Conservation (phyloP, 2,888 invertebrate genomes). For the Xylota sylvarum region DNA sequence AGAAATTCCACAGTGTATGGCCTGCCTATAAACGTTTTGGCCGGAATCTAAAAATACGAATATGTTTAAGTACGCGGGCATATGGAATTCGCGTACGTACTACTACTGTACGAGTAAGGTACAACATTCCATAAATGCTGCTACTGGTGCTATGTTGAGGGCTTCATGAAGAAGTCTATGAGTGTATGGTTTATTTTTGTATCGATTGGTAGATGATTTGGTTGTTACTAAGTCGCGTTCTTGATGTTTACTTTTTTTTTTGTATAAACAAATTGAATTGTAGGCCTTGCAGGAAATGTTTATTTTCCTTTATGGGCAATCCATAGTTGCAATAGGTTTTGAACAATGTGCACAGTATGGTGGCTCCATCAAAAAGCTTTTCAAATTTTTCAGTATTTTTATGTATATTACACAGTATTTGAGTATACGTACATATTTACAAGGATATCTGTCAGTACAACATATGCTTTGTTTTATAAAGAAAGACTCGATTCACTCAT, state of each 20-base stretch:
- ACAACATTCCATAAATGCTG: constrained; percentile 60
- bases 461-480: too few species aligned
- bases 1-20: constrained; percentile 40
- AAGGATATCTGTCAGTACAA: too few species aligned
- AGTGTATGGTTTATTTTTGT: constrained; percentile 52
- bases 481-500: too few species aligned
- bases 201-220: constrained; percentile 12
- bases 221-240: constrained; percentile 24
- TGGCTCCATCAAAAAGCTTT: too few species aligned
- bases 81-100: constrained; percentile 15
- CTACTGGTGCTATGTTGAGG: constrained; percentile 33
- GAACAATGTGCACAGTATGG: not conserved
- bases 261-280: constrained; percentile 12
- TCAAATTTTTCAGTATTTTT: too few species aligned
- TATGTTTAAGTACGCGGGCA: constrained; percentile 32
- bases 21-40: constrained; percentile 58
- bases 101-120: not conserved
- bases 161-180: constrained; percentile 30
- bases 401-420: too few species aligned
- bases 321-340: not conserved
- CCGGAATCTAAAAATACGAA: constrained; percentile 66
- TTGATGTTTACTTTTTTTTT: not conserved
- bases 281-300: not conserved
- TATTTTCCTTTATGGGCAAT: not conserved
- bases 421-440: too few species aligned